These are phyloP conservation scores for Anguilla obscura DNA, from an alignment of 2,797 vertebrate species.

Conservation along the genomic window DNA sequence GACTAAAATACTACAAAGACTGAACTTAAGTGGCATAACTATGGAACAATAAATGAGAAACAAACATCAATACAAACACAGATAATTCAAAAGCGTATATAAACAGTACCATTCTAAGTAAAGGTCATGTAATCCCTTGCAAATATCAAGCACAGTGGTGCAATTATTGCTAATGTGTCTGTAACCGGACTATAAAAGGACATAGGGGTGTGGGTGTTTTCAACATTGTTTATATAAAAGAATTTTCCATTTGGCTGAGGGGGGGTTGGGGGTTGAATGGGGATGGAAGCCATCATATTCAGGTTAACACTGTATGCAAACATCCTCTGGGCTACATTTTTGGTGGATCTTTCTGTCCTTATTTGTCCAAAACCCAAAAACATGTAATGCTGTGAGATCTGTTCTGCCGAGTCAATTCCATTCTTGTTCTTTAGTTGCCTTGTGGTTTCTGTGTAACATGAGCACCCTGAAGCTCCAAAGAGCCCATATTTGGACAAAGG, in stretches of 20 bases:
- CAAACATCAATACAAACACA: background rate
- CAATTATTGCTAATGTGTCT: constrained; percentile 13
- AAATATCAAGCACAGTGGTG: background rate
- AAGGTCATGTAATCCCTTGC: background rate
- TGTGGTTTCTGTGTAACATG: constrained; percentile 16
- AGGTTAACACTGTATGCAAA: constrained; percentile 21
- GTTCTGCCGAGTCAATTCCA: background rate
- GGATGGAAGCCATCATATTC: constrained; percentile 27
- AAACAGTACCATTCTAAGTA: background rate
- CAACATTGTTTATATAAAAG: constrained; percentile 19
- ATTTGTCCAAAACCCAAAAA: constrained; percentile 24
- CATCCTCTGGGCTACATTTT: constrained; percentile 31
- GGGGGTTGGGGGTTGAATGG: constrained; percentile 4
- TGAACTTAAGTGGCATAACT: background rate
- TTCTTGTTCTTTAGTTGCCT: constrained; percentile 12
- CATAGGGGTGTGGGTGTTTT: constrained; percentile 27
- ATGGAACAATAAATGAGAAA: background rate
- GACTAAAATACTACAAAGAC: background rate
- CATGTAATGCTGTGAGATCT: constrained; percentile 7
- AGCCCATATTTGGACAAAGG: constrained; percentile 17
- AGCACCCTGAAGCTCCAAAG: background rate
- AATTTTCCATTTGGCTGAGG: constrained; percentile 36
- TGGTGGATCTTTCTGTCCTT: background rate
- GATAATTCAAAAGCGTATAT: background rate
- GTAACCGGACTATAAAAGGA: constrained; percentile 20